Evolutionary conservation across 2,888 invertebrate genomes (phyloP), one percentile per base, ranked within the genome.

Genomic region (Spisula solida): DNA sequence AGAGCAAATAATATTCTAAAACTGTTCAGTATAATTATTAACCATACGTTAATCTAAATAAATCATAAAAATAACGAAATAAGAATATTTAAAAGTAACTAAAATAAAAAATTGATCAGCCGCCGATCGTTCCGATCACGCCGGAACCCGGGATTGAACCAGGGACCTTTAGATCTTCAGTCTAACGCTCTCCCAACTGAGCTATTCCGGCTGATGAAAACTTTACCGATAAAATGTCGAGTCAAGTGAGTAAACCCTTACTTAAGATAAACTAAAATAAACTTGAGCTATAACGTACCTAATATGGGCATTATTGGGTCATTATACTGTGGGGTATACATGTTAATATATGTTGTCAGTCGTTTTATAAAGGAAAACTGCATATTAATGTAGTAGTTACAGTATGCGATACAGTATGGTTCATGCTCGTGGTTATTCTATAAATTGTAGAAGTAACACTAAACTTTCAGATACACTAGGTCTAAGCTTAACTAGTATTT

Each of bases 101-200:
- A n/a, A 20, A n/a, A 20, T 2, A 66, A 66, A 75, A 86, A 60
- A 82, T 55, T 78, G 55, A 79, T 80, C 87, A 82, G 82, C 87
- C 87, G 87, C 87, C 87, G 82, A 82, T 55, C 83, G 83, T 87
- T 87, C 87, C 80, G 87, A 83, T 75, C 79, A 60, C 78, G 87
- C 79, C 60, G 82, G 87, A 87, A 87, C 87, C 87, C 87, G 87
- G 87, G 87, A 87, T 87, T 47, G 82, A 82, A 70, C 82, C 82
- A 60, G 82, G 82, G 82, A 60, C 70, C 82, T 66, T 82, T 82
- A 82, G 82, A 82, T 82, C 66, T 82, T 82, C 82, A 82, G 82
- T 82, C 70, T 82, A 82, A 82, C 82, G 82, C 70, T 70, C 82
- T 82, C 82, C 82, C 82, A 82, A 82, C 82, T 82, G 81, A 81